Conservation (phyloP, 2,888 invertebrate species). For the Apamea epomidion region DNA sequence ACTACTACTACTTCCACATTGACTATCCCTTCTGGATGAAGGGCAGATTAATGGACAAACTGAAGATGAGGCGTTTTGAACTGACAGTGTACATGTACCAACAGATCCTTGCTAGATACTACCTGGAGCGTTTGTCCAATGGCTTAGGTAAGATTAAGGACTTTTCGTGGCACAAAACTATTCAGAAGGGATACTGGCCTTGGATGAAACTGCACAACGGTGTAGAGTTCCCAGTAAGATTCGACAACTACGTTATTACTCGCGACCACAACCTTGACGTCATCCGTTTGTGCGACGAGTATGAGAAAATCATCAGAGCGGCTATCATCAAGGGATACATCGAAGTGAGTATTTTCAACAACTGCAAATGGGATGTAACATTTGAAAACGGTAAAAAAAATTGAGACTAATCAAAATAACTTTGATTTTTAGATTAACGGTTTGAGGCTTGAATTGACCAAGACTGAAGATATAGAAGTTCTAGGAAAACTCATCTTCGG, state of each 20-base stretch:
- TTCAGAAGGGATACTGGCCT: conserved; percentile 90
- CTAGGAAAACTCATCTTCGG: conserved; percentile 90
- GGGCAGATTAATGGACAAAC: conserved; percentile 81
- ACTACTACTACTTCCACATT: conserved; percentile 91
- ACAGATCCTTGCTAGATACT: conserved; percentile 92
- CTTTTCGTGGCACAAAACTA: conserved; percentile 84
- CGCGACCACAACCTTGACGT: conserved; percentile 78
- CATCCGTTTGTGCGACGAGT: conserved; percentile 79
- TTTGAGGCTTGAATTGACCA: conserved; percentile 79
- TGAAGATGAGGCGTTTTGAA: conserved; percentile 87
- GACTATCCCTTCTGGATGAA: conserved; percentile 92
- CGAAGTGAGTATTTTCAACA: conserved; percentile 76
- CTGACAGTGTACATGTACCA: conserved; percentile 91
- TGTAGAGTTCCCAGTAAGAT: conserved; percentile 88
- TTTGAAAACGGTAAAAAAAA: neutral
- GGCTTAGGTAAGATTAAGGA: conserved; percentile 85
- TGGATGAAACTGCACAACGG: conserved; percentile 90
- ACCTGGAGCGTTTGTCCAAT: conserved; percentile 89
- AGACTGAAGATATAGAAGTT: conserved; percentile 87
- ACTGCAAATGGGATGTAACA: neutral
- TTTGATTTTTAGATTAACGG: conserved; percentile 78
- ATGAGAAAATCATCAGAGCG: conserved; percentile 90
- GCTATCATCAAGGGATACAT: conserved; percentile 90
- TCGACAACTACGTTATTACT: conserved; percentile 83
- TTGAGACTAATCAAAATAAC: neutral